These are phyloP conservation scores for Macrobrachium nipponense DNA, from an alignment of 1,140 invertebrate species.

Conservation along the genomic window DNA sequence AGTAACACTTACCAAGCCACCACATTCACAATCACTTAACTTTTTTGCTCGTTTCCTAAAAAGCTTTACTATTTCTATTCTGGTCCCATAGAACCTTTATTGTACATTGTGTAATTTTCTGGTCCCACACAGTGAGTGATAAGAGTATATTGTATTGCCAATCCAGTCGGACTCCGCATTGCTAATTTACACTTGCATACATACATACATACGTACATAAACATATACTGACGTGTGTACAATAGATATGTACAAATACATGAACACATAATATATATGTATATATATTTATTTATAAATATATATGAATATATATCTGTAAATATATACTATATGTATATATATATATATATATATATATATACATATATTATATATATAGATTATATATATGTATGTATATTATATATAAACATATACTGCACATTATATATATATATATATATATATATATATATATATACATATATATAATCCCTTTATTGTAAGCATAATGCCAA, in stretches of 20 bases:
- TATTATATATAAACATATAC: not conserved
- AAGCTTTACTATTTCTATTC: too few relatives aligned
- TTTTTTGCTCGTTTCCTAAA: too few relatives aligned
- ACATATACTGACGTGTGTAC: not conserved
- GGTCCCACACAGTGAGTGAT: too few relatives aligned
- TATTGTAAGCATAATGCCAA: too few relatives aligned
- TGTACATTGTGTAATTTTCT: too few relatives aligned
- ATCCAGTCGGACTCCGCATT: too few relatives aligned
- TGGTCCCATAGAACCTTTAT: too few relatives aligned
- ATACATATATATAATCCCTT: not conserved
- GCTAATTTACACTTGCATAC: not conserved
- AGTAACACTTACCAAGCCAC: too few relatives aligned
- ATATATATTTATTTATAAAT: slow-evolving; percentile 2
- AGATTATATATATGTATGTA: not conserved
- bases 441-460: not conserved
- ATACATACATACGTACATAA: slow-evolving; percentile 11
- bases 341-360: not conserved
- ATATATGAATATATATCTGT: not conserved
- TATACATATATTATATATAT: slow-evolving; percentile 1
- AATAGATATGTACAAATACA: too few relatives aligned
- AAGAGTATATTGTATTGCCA: too few relatives aligned
- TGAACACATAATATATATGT: slow-evolving; percentile 9
- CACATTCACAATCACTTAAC: too few relatives aligned
- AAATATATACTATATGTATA: not conserved
- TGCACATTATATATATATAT: slow-evolving; percentile 20